Evolutionary conservation across 2,888 invertebrate genomes (phyloP), one percentile per base, ranked within the genome.

Genomic region (Chrysolina haemoptera): DNA sequence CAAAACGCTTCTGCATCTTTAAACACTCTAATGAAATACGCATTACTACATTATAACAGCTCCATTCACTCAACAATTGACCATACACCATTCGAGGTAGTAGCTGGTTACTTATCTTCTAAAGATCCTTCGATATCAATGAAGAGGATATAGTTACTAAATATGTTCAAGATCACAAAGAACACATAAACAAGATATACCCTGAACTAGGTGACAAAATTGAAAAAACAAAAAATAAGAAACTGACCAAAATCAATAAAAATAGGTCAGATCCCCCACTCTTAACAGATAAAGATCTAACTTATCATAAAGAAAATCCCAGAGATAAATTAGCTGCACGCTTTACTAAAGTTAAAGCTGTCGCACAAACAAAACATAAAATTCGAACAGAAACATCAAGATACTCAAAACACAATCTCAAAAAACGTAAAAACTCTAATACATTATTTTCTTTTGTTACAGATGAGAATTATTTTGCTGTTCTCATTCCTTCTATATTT

Each of bases 381-480:
- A 18, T 53, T 20, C n/a, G 1, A 53, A 53, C 20, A 10, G 20
- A 53, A 20, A 53, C 53, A 3, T 53, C 53, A 18, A 0, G 4
- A 53, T 53, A 53, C 16, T 53, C 53, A 1, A 53, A 53, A 20
- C 53, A 53, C 10, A 20, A 53, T 18, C 16, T 53, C 18, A 53
- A 18, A 20, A 53, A 11, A 53, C 20, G 53, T 18, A 53, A 53
- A 16, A 53, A 53, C 6, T 8, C 18, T 27, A 67, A 67, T 67
- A 9, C 40, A 27, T 40, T 35, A 18, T 46, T n/a, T 22, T n/a
- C 4, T 35, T 35, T 35, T 8, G 35, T 35, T 35, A 35, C 6
- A 65, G 67, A 53, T 35, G 67, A 53, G 27, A 53, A 22, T 22
- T 14, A 18, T 41, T 43, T 14, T 43, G 12, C 16, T 68, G 22